A percentile compares a stretch with the other conserved stretches of the same genome.
Evolutionary conservation across 2,113 vertebrate genomes (phyloP).

Genomic region (Pyrgilauda ruficollis): DNA sequence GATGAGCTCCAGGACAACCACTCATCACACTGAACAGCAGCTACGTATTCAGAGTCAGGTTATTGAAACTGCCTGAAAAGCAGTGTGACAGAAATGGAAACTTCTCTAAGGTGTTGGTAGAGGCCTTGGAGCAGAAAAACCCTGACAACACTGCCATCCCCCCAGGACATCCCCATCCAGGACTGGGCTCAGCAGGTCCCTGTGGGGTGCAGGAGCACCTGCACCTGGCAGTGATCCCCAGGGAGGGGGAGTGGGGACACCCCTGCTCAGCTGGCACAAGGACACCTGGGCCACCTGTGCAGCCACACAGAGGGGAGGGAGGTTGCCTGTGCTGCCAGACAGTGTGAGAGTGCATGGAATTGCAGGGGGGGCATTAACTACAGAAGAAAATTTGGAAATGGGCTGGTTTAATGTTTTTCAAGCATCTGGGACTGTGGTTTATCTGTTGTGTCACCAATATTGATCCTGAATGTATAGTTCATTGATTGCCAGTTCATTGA

Average conservation of each 20-base stretch:
- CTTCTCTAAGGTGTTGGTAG: neutral
- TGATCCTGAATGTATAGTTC: neutral
- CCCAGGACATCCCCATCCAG: fast-evolving
- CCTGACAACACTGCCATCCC: too few relatives aligned
- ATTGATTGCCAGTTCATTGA: neutral
- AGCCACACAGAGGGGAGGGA: neutral
- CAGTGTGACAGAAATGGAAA: neutral
- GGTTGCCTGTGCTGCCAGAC: neutral
- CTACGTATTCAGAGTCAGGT: neutral
- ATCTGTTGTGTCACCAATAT: neutral
- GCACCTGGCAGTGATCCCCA: neutral
- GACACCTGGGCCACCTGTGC: neutral
- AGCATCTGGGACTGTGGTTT: neutral
- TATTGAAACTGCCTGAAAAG: neutral
- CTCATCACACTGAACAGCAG: neutral
- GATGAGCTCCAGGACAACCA: neutral
- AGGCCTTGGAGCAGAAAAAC: neutral
- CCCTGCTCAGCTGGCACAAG: neutral
- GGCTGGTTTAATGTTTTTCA: neutral
- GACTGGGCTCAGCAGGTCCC: neutral
- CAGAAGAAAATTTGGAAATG: neutral
- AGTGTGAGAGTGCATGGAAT: neutral
- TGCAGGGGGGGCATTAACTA: fast-evolving
- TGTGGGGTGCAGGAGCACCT: neutral
- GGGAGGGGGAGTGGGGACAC: neutral